Conservation (phyloP, 2,113 vertebrate species). For the Orthonyx spaldingii region DNA sequence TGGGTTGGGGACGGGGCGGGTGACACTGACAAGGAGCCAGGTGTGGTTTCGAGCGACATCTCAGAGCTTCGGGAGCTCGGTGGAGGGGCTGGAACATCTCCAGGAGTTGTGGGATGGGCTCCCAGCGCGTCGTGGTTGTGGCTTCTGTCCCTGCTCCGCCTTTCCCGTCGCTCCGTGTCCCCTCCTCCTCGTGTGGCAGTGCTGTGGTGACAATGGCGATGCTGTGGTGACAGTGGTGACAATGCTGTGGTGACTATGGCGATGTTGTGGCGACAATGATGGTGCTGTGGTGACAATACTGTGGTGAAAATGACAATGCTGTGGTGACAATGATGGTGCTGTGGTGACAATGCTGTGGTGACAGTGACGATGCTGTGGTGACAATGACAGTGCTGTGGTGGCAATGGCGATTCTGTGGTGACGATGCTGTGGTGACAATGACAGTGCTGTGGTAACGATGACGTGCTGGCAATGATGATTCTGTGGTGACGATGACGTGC, state of each 20-base stretch:
- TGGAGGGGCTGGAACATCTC: accelerated
- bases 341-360: accelerated
- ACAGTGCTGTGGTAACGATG: not conserved
- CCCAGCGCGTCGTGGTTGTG: not conserved
- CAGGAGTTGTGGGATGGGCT: not conserved
- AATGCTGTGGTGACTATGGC: not conserved
- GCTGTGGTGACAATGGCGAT: accelerated
- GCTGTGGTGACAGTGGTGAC: not conserved
- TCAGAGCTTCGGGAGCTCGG: not conserved
- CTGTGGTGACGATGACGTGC: accelerated
- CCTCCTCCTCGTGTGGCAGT: not conserved
- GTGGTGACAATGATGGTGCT: not conserved
- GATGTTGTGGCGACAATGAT: not conserved
- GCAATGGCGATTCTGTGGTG: not conserved
- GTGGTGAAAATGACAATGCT: not conserved
- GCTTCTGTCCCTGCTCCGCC: not conserved
- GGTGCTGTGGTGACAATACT: not conserved
- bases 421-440: accelerated
- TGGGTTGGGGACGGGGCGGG: accelerated
- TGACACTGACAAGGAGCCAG: accelerated
- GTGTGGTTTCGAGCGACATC: accelerated
- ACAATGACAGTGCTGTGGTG: accelerated
- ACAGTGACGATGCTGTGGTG: accelerated
- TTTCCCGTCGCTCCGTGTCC: not conserved
- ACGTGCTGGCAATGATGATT: accelerated